Conservation (phyloP, 2,113 vertebrate genomes). For the Puma concolor region DNA sequence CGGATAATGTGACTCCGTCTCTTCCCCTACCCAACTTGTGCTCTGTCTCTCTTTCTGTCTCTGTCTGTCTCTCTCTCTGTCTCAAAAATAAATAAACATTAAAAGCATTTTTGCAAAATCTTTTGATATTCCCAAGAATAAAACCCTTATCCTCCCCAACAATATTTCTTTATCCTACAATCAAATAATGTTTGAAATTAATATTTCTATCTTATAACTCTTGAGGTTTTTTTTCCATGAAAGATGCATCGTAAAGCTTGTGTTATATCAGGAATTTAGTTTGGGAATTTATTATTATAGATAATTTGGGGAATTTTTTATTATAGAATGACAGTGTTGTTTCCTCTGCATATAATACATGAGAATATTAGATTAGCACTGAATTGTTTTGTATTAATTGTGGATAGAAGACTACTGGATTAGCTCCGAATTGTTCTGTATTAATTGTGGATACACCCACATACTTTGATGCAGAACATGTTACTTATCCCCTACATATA, state of each 20-base stretch:
- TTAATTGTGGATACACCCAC: background rate
- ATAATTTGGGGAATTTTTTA: background rate
- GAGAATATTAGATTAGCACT: slow-evolving; percentile 8
- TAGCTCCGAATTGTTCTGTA: background rate
- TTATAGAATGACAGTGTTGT: background rate
- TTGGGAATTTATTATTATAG: background rate
- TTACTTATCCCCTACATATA: background rate
- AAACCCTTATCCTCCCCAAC: background rate
- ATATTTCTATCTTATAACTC: background rate
- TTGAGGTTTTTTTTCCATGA: background rate
- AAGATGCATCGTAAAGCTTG: background rate
- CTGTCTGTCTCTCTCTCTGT: no score
- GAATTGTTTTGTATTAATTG: slow-evolving; percentile 5
- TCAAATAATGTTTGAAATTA: slow-evolving; percentile 5
- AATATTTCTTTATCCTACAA: background rate
- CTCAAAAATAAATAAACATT: no score
- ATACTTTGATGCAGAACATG: slow-evolving; percentile 7
- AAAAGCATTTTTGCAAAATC: background rate
- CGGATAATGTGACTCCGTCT: no score
- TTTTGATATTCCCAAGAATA: background rate
- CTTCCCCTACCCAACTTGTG: no score
- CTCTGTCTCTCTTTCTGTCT: no score
- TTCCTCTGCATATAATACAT: background rate
- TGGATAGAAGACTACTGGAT: background rate
- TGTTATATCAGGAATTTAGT: background rate